Evolutionary conservation across 2,888 invertebrate species (phyloP), one percentile per base, ranked within the genome.

Genomic region (Rhamnusium bicolor): DNA sequence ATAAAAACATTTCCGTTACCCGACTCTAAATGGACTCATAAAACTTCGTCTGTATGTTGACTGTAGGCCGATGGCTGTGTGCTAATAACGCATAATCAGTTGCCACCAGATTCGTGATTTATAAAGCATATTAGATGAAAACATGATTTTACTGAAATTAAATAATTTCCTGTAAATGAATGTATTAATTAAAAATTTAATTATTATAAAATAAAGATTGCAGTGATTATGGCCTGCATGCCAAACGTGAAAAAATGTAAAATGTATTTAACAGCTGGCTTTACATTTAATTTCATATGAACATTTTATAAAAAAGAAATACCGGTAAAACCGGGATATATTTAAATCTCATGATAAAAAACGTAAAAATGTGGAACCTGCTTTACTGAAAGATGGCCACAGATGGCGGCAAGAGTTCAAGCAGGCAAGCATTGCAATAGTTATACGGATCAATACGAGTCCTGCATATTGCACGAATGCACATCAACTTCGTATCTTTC

Each of bases 331-430:
- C 47, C 46, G 27, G 21, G 54, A 61, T 21, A 62, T 47, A 68
- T 65, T 32, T 53, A 32, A 63, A 61, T 16, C 51, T n/a, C 10
- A 14, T 5, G n/a, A 58, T 62, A 65, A 67, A 71, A 69, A 68
- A 68, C 46, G 58, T 32, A 68, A 14, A n/a, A 72, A 71, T 73
- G 18, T 19, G n/a, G 27, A 65, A 53, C 73, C 27, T 27, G 79
- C 73, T 79, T 74, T 78, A 65, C 77, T 18, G 40, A 71, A 61
- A 76, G 65, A 46, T 69, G 74, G 56, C 79, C 71, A 81, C 73
- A 83, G 83, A 83, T 83, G 83, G 83, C 83, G 77, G 76, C 72
- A 78, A 74, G 72, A 19, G 81, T 82, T 76, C 79, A 63, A 75
- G 27, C 47, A 24, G 3, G 18, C 29, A 40, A 29, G 29, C n/a